These are phyloP conservation scores for Lytechinus pictus DNA, from an alignment of 35 echinoderm and acorn worm species.

Conservation along the genomic window DNA sequence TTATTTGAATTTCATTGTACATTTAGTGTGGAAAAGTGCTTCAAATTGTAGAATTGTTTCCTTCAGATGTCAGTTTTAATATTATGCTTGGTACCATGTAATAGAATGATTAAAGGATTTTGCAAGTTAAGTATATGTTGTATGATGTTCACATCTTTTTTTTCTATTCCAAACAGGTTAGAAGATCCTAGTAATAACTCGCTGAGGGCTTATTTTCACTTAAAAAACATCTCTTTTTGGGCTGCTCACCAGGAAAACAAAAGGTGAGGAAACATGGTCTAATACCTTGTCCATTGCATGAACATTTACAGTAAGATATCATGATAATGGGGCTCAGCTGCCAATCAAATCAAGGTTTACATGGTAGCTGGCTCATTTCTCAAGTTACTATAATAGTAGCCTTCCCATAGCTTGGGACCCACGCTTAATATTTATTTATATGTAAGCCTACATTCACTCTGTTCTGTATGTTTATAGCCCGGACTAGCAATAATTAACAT, in stretches of 20 bases:
- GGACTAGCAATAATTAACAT: too few relatives aligned
- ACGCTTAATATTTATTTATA: too few relatives aligned
- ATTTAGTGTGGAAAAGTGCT: background rate
- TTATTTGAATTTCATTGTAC: background rate
- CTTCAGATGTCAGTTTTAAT: background rate
- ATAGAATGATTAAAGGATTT: background rate
- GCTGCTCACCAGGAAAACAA: conserved; percentile 94
- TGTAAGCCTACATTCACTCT: too few relatives aligned
- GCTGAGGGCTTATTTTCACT: conserved; percentile 68
- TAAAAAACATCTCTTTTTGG: conserved; percentile 90
- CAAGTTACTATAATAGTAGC: too few relatives aligned
- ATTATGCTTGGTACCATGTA: background rate
- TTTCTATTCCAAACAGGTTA: conserved; percentile 60
- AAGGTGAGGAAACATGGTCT: conserved; percentile 53
- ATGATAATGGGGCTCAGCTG: too few relatives aligned
- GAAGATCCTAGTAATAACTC: conserved; percentile 70
- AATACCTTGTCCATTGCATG: too few relatives aligned
- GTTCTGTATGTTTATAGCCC: too few relatives aligned
- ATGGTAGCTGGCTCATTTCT: too few relatives aligned
- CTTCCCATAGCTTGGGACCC: too few relatives aligned
- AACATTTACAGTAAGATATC: too few relatives aligned
- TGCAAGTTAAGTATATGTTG: background rate
- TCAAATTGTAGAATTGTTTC: background rate
- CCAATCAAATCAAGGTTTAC: too few relatives aligned
- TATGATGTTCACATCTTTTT: background rate